Percentiles rank a stretch among this genome's conserved stretches.
phyloP scores from a whole-genome alignment of 2,797 vertebrate species.

The Enteromius treurensis region DNA sequence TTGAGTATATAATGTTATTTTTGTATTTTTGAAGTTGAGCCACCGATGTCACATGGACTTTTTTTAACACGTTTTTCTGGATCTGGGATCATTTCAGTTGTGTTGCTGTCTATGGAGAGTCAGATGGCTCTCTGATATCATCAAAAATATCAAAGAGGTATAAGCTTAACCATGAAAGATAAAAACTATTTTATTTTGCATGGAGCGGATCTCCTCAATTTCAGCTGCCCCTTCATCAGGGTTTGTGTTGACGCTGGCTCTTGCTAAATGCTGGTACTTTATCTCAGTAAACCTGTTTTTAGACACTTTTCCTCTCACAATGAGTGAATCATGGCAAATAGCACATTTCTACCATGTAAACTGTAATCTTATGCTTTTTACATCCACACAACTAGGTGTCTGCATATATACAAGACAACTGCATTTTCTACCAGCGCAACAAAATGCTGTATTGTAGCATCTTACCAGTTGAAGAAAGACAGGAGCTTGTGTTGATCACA shows the following conservation, averaged over 20 bases:
- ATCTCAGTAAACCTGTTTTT: not conserved
- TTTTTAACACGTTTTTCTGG: too few species aligned
- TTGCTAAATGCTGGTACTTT: not conserved
- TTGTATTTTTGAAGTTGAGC: too few species aligned
- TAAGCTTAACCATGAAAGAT: not conserved
- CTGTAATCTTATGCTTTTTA: not conserved
- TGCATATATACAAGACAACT: not conserved
- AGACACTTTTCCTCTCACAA: not conserved
- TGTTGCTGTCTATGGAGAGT: too few species aligned
- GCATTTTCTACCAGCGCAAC: not conserved
- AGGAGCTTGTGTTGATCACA: slow-evolving; percentile 79
- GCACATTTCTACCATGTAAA: not conserved
- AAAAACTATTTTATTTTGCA: too few species aligned
- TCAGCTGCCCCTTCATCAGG: too few species aligned
- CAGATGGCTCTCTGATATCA: too few species aligned
- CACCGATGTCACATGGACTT: too few species aligned
- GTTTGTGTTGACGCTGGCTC: too few species aligned
- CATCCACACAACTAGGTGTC: not conserved
- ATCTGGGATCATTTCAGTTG: too few species aligned
- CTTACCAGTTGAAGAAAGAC: slow-evolving; percentile 92
- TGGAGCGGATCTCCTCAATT: too few species aligned
- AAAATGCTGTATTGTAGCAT: slow-evolving; percentile 25
- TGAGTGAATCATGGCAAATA: not conserved
- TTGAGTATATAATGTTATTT: too few species aligned
- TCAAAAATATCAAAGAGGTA: not conserved